Evolutionary conservation across 2,797 vertebrate species (phyloP).

Genomic region (Manis crassicaudata): DNA sequence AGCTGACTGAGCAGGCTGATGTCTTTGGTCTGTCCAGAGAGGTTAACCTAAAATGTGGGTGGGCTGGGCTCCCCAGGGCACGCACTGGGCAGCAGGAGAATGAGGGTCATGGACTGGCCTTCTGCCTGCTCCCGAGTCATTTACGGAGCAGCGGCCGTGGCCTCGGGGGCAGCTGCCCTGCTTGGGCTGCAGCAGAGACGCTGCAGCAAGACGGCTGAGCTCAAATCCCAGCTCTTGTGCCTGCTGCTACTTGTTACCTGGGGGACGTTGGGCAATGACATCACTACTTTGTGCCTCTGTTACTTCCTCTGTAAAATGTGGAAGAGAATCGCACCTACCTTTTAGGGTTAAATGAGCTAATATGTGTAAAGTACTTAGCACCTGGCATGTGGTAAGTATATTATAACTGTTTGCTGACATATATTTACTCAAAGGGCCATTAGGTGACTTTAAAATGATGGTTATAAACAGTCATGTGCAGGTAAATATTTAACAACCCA

Average conservation of each 20-base stretch:
- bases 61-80: not conserved
- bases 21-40: not conserved
- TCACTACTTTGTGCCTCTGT: not conserved
- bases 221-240: not conserved
- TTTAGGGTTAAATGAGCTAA: not conserved
- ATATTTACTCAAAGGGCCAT: not conserved
- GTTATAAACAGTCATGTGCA: not conserved
- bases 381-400: not conserved
- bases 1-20: not conserved
- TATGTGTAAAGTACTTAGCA: not conserved
- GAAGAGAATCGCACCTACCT: not conserved
- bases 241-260: not conserved
- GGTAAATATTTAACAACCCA: constrained; percentile 18
- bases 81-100: not conserved
- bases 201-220: not conserved
- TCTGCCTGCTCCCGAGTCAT: not conserved
- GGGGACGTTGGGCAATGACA: not conserved
- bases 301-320: not conserved
- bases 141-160: not conserved
- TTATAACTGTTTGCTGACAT: not conserved
- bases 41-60: not conserved
- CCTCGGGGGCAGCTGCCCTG: not conserved
- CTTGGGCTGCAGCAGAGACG: not conserved
- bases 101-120: not conserved
- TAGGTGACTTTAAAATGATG: not conserved